Conservation (phyloP, 2,797 vertebrate species). For the Pristis pectinata region DNA sequence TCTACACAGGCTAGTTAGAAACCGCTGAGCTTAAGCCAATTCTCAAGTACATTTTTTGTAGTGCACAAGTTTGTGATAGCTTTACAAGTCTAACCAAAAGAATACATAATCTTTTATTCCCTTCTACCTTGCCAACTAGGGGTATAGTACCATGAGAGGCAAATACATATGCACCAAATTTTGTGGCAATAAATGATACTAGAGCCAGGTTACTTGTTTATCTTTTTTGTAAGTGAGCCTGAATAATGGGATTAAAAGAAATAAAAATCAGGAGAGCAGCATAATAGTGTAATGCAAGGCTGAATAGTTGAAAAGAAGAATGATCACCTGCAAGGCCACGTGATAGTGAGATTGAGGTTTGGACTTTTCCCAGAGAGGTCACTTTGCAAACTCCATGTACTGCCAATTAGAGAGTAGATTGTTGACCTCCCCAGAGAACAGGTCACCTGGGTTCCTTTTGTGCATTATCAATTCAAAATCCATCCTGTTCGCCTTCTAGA, state of each 20-base stretch:
- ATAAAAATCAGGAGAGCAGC: neutral
- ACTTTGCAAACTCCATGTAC: constrained; percentile 37
- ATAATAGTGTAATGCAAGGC: constrained; percentile 14
- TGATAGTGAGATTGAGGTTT: constrained; percentile 34
- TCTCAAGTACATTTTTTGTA: constrained; percentile 1
- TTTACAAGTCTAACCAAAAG: neutral
- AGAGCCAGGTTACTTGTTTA: neutral
- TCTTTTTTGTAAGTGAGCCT: neutral
- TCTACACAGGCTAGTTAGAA: neutral
- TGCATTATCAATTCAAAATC: constrained; percentile 37
- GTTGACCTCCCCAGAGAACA: constrained; percentile 34
- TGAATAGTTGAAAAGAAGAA: constrained; percentile 37
- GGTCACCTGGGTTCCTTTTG: constrained; percentile 29
- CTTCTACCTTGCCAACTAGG: neutral
- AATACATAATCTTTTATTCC: neutral
- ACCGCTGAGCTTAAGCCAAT: neutral
- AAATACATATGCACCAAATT: neutral
- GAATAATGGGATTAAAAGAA: neutral
- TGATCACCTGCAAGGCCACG: constrained; percentile 33
- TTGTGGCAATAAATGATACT: neutral
- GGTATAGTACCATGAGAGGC: neutral
- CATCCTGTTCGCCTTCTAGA: constrained; percentile 31
- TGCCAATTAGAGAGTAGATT: constrained; percentile 36
- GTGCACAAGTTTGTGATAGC: neutral
- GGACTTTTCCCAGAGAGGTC: constrained; percentile 27